These are phyloP conservation scores for Passer montanus DNA, from an alignment of 2,113 vertebrate genomes.

Conservation along the genomic window DNA sequence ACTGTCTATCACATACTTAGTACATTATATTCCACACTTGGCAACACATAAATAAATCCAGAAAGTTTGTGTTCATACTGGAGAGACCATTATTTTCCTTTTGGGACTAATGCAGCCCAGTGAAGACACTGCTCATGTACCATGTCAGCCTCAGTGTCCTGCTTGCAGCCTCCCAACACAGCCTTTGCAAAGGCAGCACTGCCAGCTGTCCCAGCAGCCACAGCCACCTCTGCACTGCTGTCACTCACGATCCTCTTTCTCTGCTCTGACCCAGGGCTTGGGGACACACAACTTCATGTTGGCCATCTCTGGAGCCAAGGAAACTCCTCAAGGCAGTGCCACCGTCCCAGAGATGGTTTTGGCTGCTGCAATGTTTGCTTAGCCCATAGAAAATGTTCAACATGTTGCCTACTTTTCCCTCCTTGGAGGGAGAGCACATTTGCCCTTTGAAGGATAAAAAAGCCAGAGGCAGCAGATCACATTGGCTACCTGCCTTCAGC, in stretches of 20 bases:
- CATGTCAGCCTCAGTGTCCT: accelerated
- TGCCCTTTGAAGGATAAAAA: neutral
- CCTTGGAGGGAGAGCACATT: neutral
- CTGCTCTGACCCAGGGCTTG: neutral
- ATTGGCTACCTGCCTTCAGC: neutral
- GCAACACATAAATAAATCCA: neutral
- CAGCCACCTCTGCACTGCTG: neutral
- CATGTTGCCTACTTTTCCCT: neutral
- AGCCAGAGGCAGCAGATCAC: neutral
- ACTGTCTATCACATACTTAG: neutral
- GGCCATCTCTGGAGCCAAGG: neutral
- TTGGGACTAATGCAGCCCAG: neutral
- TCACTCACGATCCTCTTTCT: neutral
- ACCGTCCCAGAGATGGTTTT: neutral
- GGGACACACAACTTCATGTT: accelerated
- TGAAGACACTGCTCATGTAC: accelerated
- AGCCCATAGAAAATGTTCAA: neutral
- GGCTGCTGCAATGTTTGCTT: neutral
- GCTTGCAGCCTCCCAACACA: neutral
- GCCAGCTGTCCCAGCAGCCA: neutral
- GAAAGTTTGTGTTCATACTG: neutral
- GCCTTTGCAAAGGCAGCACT: neutral
- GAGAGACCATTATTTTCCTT: neutral
- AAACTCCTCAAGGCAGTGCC: neutral
- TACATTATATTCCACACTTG: neutral